Percentiles rank a stretch among this genome's conserved stretches.
Conservation (phyloP, 2,113 vertebrate genomes). For the Hylia prasina region DNA sequence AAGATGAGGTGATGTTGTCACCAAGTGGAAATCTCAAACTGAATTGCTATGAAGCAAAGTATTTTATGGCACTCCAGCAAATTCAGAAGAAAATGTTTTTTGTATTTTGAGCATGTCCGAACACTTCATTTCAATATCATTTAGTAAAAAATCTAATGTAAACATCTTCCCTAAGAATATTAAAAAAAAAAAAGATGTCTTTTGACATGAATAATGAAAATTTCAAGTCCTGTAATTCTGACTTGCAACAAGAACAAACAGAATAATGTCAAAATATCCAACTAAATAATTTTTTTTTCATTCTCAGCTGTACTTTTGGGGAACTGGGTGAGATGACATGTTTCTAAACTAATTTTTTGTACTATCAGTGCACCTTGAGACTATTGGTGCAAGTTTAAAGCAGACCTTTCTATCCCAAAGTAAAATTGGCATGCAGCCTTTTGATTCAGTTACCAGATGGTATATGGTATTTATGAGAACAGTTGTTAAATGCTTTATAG, state of each 20-base stretch:
- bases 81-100: background rate
- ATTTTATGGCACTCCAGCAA: background rate
- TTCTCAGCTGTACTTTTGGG: background rate
- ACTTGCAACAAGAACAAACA: background rate
- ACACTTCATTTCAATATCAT: background rate
- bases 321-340: background rate
- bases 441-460: slow-evolving; percentile 60
- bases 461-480: slow-evolving; percentile 39
- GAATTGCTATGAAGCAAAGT: background rate
- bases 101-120: background rate
- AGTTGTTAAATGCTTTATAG: slow-evolving; percentile 36
- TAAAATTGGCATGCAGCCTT: background rate
- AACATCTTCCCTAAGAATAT: background rate
- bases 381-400: background rate
- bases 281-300: background rate
- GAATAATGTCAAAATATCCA: background rate
- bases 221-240: background rate
- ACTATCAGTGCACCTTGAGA: background rate
- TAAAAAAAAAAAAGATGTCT: background rate
- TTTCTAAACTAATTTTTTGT: background rate
- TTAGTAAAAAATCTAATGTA: background rate
- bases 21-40: background rate
- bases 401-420: background rate
- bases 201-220: background rate
- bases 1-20: background rate